Base-by-base conservation (phyloP, 1,140 invertebrate species). In the Andrena cerasifolii region DNA sequence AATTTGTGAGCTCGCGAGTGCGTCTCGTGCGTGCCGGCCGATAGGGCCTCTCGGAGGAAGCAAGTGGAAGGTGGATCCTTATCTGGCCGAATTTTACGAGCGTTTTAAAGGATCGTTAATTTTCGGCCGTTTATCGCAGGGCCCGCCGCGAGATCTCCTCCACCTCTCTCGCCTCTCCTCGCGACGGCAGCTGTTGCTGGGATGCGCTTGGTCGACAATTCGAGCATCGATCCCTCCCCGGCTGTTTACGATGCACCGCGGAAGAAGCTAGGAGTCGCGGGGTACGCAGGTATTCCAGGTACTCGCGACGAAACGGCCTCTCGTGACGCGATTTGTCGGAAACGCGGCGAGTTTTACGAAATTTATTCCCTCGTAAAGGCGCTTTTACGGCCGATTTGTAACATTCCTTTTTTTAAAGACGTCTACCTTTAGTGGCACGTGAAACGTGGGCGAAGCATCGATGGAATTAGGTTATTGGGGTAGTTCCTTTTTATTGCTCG, bases 31-130 rank as follows among this genome's bases (percentile, higher is more conserved):
- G 72, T 81, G 75, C 51, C 53, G 45, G 33, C 67, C 63, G 82
- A 84, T 83, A 83, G 33, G 14, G n/a, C 18, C 21, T 40, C 26
- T 36, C 36, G 58, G 7, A 68, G 70, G 68, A 66, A 54, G 71
- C 72, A 72, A 82, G 82, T 84, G 51, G 82, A 83, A 77, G 67
- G 79, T 80, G 73, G 80, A 85, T 87, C 72, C 73, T 87, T 87
- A 87, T 87, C 85, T 79, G 47, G 40, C 10, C 61, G 82, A 77
- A 81, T 87, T 87, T 87, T 85, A 88, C 81, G 83, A 88, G 80
- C 75, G 75, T 81, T 86, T 87, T 87, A 84, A 87, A 82, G 80
- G 85, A 74, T 87, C 86, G 79, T 88, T 87, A 87, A 88, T 87
- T 85, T 72, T 71, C 33, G n/a, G 43, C 36, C 58, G 76, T 83